phyloP scores from a whole-genome alignment of 2,888 invertebrate species.

The Protonemura montana region DNA sequence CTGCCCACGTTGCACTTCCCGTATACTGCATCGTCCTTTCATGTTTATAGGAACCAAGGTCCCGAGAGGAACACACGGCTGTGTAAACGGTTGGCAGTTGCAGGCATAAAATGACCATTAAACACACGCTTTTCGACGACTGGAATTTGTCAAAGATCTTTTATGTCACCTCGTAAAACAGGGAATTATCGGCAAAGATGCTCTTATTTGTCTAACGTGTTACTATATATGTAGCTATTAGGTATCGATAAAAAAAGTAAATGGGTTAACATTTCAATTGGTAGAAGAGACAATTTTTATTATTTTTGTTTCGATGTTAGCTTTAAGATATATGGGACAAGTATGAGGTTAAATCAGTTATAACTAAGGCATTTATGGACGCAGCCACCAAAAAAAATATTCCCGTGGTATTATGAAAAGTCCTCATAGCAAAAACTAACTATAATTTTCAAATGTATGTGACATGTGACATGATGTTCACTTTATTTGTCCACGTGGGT shows the following conservation, averaged over 20 bases:
- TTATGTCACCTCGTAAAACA: not conserved
- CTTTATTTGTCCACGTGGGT: too few relatives aligned
- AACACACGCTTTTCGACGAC: not conserved
- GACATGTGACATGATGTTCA: too few relatives aligned
- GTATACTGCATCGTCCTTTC: too few relatives aligned
- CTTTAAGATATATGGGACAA: too few relatives aligned
- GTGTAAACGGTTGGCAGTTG: not conserved
- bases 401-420: too few relatives aligned
- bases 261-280: not conserved
- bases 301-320: not conserved
- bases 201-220: not conserved
- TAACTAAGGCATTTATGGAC: too few relatives aligned
- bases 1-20: too few relatives aligned
- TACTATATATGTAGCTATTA: not conserved
- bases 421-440: too few relatives aligned
- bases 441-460: too few relatives aligned
- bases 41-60: not conserved
- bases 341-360: too few relatives aligned
- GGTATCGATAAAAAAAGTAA: not conserved
- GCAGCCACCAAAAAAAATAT: too few relatives aligned
- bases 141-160: not conserved
- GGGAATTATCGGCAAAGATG: not conserved
- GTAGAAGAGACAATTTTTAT: not conserved
- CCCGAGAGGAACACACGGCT: not conserved
- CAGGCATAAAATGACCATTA: not conserved